Conservation (phyloP, 2,113 vertebrate species). For the Syrmaticus mikado region DNA sequence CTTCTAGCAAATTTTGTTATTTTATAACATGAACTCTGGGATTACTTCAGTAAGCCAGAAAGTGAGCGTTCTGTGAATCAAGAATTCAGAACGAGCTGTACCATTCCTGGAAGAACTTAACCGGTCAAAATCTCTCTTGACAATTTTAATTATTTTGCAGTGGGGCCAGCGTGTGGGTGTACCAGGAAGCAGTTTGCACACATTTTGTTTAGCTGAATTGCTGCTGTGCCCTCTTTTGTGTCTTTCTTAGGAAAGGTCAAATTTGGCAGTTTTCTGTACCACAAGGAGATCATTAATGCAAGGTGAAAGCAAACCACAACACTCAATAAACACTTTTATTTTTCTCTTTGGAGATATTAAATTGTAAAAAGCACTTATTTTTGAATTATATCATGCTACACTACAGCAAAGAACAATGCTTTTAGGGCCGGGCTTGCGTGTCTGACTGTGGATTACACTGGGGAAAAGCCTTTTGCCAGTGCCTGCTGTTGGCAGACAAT, state of each 20-base stretch:
- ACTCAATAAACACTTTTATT: neutral
- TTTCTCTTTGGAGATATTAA: neutral
- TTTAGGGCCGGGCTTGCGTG: neutral
- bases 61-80: neutral
- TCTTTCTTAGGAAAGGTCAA: slow-evolving; percentile 49
- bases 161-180: slow-evolving; percentile 11
- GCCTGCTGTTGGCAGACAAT: slow-evolving; percentile 38
- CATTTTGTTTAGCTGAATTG: slow-evolving; percentile 58
- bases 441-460: neutral
- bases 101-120: slow-evolving; percentile 49
- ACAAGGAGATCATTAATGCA: neutral
- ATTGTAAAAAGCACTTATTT: neutral
- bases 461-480: neutral
- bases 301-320: neutral
- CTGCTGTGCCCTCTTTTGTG: slow-evolving; percentile 20
- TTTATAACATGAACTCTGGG: slow-evolving; percentile 25
- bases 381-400: neutral
- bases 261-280: slow-evolving; percentile 50
- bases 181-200: slow-evolving; percentile 36
- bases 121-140: neutral
- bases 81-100: slow-evolving; percentile 4
- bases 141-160: slow-evolving; percentile 29
- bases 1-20: slow-evolving; percentile 19
- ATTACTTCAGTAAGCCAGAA: slow-evolving; percentile 36
- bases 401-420: neutral